Evolutionary conservation across 2,888 invertebrate species (phyloP), one percentile per base, ranked within the genome.

Genomic region (Caenorhabditis sp.): DNA sequence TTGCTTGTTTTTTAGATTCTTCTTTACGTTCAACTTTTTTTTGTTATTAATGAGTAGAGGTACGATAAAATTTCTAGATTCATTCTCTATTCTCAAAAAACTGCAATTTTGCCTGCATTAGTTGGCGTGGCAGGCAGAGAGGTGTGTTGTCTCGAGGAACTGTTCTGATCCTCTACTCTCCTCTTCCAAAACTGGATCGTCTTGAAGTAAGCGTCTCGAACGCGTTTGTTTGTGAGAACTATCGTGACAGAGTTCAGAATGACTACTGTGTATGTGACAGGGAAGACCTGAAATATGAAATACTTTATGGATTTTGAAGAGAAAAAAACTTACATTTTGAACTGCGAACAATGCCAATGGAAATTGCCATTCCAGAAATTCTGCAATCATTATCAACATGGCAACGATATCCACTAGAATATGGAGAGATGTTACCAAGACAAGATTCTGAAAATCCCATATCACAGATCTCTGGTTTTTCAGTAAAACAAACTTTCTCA

Each of bases 281-380:
- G 79, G 51, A 79, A 79, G 2, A 79, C 76, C 76, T 76, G 68
- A 16, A 68, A 38, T 10, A 10, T 10, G 6, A n/a, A n/a, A n/a
- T n/a, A n/a, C n/a, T n/a, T n/a, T n/a, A n/a, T n/a, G 6, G 10
- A 12, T 12, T 38, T 5, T 38, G 6, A 38, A 10, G 8, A 10
- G 6, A 10, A 38, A 38, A 2, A 2, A 38, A 38, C 38, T 10
- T 22, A 76, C 79, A 56, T 79, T 79, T 35, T 41, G 28, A 0
- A 79, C 79, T 1, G 79, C 79, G 22, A 79, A 79, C 0, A 79
- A 26, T 0, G 79, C 79, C 3, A 79, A 38, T 6, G 61, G 35
- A 28, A 70, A 79, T 14, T 79, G 79, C 79, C 79, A 79, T 44
- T 70, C 79, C 0, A 79, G 22, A 14, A 79, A 79, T 47, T 79